Conservation (phyloP, 2,888 invertebrate species). For the Tetropium fuscum region DNA sequence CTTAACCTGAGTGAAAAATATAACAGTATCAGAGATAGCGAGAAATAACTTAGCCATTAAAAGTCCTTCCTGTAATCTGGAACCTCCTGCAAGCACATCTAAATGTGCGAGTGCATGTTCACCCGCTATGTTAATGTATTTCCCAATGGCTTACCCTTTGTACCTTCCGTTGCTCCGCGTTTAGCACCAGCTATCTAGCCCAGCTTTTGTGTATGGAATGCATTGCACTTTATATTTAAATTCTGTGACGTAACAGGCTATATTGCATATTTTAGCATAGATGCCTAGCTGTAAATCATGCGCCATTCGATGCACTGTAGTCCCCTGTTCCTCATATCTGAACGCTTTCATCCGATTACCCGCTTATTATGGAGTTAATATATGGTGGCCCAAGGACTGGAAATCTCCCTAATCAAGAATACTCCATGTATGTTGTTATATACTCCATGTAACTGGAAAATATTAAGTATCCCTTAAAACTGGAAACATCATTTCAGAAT, state of each 20-base stretch:
- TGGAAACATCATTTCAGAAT: no score
- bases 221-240: conserved; percentile 9
- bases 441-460: no score
- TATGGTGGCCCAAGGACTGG: no score
- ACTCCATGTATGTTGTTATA: no score
- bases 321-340: conserved; percentile 29
- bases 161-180: not conserved
- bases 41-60: not conserved
- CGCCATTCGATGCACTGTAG: conserved; percentile 21
- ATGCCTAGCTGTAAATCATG: conserved; percentile 27
- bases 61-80: conserved; percentile 1
- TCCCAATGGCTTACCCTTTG: conserved; percentile 6
- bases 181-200: conserved; percentile 18
- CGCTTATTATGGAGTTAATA: conserved; percentile 4
- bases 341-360: conserved; percentile 26
- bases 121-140: conserved; percentile 3
- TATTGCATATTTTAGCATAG: conserved; percentile 24
- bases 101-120: not conserved
- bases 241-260: conserved; percentile 11
- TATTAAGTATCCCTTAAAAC: no score
- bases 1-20: no score
- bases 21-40: no score
- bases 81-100: conserved; percentile 1
- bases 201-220: conserved; percentile 28
- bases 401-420: no score